Percentiles rank a stretch among this genome's conserved stretches.
Conservation (phyloP, 2,888 invertebrate genomes). For the Drosophila mimetica region DNA sequence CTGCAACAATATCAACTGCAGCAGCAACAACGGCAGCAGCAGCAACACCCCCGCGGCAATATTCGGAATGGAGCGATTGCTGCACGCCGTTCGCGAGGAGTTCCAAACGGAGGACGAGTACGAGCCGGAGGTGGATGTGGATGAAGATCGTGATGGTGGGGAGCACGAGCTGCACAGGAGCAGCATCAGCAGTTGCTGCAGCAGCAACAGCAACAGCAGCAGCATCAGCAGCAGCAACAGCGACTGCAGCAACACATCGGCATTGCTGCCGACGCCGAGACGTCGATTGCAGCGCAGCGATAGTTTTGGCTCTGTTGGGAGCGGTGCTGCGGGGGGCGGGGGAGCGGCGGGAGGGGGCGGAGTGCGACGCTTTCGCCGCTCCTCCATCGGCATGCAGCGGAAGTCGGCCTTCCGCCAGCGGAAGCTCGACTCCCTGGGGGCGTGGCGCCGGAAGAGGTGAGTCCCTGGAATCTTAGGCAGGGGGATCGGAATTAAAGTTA, state of each 20-base stretch:
- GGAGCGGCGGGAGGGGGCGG: constrained; percentile 9
- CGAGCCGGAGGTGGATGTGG: constrained; percentile 19
- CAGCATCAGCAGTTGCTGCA: constrained; percentile 27
- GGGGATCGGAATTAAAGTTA: not conserved
- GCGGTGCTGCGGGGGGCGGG: constrained; percentile 33
- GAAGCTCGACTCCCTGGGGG: constrained; percentile 82
- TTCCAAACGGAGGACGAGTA: constrained; percentile 69
- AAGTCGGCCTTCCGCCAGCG: constrained; percentile 83
- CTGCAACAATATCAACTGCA: constrained; percentile 21
- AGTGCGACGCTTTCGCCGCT: constrained; percentile 76
- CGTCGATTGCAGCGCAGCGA: constrained; percentile 23
- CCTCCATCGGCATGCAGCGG: constrained; percentile 82
- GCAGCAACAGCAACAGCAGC: constrained; percentile 4
- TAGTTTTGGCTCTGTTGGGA: constrained; percentile 22
- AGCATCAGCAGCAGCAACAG: constrained; percentile 19
- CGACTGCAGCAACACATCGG: constrained; percentile 42
- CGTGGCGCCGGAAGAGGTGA: constrained; percentile 82
- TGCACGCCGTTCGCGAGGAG: constrained; percentile 78
- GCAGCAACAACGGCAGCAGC: constrained; percentile 18
- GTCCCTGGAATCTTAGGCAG: constrained; percentile 35
- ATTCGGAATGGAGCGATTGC: constrained; percentile 74
- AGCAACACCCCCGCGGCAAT: constrained; percentile 42
- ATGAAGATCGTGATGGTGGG: too few relatives aligned
- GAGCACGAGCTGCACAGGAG: constrained; percentile 14
- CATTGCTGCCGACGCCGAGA: constrained; percentile 17